Base-by-base conservation (phyloP, 2,797 vertebrate species). In the Falco rusticolus region DNA sequence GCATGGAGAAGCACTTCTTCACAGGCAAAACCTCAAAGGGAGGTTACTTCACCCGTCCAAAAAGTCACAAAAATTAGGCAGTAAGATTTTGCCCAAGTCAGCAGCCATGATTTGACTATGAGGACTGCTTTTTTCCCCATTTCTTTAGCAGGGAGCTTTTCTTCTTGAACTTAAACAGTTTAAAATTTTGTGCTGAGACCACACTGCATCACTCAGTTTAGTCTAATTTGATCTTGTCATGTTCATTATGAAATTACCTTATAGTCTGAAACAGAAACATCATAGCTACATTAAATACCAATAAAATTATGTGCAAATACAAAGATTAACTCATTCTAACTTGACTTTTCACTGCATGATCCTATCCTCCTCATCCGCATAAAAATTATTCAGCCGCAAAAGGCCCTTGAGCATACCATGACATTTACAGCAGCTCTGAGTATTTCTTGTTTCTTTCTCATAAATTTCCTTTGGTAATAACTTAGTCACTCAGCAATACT, bases 391-490 rank as follows among this genome's bases (percentile, higher is more conserved):
- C 94, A 96, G 69, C 96, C 91, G 19, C 94, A 97, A 97, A 97
- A 96, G 91, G 90, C 95, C 96, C 95, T 96, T 96, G 92, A 98
- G 97, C 96, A 83, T 95, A 96, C 88, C 76, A 89, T 97, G 97
- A 97, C 97, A 98, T 98, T 98, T 98, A 96, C 86, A 86, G 94
- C 95, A 90, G 96, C 95, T 91, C 96, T 87, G 74, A 97, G 83
- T 51, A 95, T 97, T 96, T 96, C 96, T 92, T 96, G 94, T 95
- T 97, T 97, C 96, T 97, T 97, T 97, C 93, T 94, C 87, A 74
- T 97, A 91, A 94, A 97, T 97, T 98, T 98, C 83, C 87, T 97
- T 96, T 96, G 93, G 93, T 97, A 97, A 97, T 97, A 97, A 97
- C 95, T 93, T 93, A 96, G 96, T 97, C 95, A 96, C 92, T 94